A percentile compares a stretch with the other conserved stretches of the same genome.
Conservation (phyloP, 1,140 invertebrate genomes). For the Capitella teleta region DNA sequence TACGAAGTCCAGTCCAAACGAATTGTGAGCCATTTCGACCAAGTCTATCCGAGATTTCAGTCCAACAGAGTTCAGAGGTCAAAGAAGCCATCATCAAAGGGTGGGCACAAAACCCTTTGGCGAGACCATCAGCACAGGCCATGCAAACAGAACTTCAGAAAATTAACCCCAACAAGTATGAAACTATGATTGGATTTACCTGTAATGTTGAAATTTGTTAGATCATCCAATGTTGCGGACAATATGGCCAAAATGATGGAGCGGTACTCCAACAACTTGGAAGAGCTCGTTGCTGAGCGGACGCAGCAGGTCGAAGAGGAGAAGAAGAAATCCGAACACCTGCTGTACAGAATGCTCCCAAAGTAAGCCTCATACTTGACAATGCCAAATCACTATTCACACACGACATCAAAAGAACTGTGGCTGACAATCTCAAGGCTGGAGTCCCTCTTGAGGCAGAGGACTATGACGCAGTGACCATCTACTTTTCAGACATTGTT, state of each 20-base stretch:
- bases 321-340: slow-evolving; percentile 79
- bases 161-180: slow-evolving; percentile 40
- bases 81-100: slow-evolving; percentile 62
- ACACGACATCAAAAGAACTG: too few relatives aligned
- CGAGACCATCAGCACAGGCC: slow-evolving; percentile 64
- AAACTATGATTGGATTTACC: not conserved
- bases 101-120: slow-evolving; percentile 74
- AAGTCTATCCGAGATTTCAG: slow-evolving; percentile 75
- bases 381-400: too few relatives aligned
- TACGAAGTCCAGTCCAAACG: slow-evolving; percentile 59
- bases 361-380: too few relatives aligned
- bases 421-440: slow-evolving; percentile 72
- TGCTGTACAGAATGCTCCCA: slow-evolving; percentile 76
- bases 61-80: slow-evolving; percentile 75
- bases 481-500: slow-evolving; percentile 82
- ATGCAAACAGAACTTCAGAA: slow-evolving; percentile 65
- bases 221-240: slow-evolving; percentile 52
- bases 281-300: slow-evolving; percentile 71
- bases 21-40: slow-evolving; percentile 55
- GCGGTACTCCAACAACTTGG: slow-evolving; percentile 82
- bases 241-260: slow-evolving; percentile 89
- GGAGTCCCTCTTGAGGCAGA: slow-evolving; percentile 73
- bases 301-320: slow-evolving; percentile 78
- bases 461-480: slow-evolving; percentile 72
- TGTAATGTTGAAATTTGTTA: not conserved